Evolutionary conservation across 2,113 vertebrate genomes (phyloP).

Genomic region (Xenus cinereus): DNA sequence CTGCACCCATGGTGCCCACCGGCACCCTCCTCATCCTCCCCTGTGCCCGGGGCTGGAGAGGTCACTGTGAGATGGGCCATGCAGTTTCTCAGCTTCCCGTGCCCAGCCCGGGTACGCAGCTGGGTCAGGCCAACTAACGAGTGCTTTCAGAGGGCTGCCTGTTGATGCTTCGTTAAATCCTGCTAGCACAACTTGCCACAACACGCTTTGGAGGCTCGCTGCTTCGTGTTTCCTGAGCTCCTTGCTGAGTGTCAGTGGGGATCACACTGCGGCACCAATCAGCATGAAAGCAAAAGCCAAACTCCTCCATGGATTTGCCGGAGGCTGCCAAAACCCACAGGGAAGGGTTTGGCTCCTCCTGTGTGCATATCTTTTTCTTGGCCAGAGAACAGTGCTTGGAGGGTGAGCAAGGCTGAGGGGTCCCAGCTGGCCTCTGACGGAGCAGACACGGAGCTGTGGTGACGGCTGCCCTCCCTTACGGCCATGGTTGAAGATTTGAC

Average conservation of each 20-base stretch:
- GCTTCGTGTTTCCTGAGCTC: neutral
- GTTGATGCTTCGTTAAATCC: neutral
- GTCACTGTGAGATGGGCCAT: neutral
- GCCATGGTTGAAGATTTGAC: neutral
- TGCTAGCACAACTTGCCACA: neutral
- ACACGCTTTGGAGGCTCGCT: rapidly evolving
- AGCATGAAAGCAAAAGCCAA: neutral
- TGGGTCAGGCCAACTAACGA: neutral
- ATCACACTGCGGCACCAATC: rapidly evolving
- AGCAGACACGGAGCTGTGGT: neutral
- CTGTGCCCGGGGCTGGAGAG: rapidly evolving
- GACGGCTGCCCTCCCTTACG: neutral
- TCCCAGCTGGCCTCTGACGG: neutral
- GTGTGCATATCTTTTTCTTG: neutral
- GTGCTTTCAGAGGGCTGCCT: neutral
- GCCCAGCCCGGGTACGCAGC: neutral
- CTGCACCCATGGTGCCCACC: rapidly evolving
- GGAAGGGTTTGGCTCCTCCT: neutral
- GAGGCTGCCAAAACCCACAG: rapidly evolving
- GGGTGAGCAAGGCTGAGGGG: neutral
- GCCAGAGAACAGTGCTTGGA: neutral
- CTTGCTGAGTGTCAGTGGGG: neutral
- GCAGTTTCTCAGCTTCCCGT: neutral
- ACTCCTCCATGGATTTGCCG: neutral
- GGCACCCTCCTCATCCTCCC: neutral